phyloP scores from a whole-genome alignment of 2,113 vertebrate species.

The Octodon degus region DNA sequence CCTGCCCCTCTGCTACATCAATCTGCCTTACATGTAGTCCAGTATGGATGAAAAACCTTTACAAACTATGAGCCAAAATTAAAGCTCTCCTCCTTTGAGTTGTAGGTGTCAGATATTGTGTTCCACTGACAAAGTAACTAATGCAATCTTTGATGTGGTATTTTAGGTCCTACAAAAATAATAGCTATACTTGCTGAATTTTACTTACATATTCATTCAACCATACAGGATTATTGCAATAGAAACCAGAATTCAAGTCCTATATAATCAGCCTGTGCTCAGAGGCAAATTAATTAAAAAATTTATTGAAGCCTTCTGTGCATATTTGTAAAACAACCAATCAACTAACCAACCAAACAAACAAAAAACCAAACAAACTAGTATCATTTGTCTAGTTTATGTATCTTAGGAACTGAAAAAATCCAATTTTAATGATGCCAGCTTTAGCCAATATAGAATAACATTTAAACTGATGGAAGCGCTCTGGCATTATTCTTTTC shows the following conservation, averaged over 20 bases:
- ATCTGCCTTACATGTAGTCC: not conserved
- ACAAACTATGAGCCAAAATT: not conserved
- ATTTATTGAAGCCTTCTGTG: constrained; percentile 2
- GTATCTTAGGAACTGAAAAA: constrained; percentile 16
- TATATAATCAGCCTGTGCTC: not conserved
- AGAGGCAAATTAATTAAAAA: constrained; percentile 51
- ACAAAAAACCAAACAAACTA: not conserved
- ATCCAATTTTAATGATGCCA: constrained; percentile 35
- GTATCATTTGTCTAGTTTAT: not conserved
- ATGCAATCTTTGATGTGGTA: not conserved
- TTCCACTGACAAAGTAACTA: not conserved
- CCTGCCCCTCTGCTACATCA: not conserved
- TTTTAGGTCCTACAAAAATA: constrained; percentile 37
- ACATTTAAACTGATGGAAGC: not conserved
- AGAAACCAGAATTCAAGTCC: constrained; percentile 30
- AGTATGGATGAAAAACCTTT: not conserved
- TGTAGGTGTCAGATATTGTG: not conserved
- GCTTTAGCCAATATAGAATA: not conserved
- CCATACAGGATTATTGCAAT: not conserved
- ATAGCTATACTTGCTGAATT: constrained; percentile 11
- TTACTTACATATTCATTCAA: constrained; percentile 36
- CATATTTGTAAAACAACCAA: constrained; percentile 42
- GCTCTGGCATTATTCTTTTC: not conserved
- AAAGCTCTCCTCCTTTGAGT: not conserved
- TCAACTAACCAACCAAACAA: too few species aligned